A percentile compares a stretch with the other conserved stretches of the same genome.
Conservation (phyloP, 2,888 invertebrate species). For the Eudemis profundana region DNA sequence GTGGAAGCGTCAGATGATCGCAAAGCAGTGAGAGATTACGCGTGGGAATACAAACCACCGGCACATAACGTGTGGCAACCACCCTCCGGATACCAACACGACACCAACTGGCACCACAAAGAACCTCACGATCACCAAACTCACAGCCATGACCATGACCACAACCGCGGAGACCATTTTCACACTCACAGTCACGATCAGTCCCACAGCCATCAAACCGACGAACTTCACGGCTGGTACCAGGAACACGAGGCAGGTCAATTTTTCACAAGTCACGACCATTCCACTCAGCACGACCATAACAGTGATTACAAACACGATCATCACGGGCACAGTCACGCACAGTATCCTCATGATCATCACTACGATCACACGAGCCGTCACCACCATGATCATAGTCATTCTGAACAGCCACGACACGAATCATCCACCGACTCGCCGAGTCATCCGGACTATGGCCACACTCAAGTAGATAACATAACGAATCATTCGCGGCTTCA, state of each 20-base stretch:
- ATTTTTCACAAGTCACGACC: constrained; percentile 36
- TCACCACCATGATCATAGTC: constrained; percentile 46
- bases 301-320: constrained; percentile 46
- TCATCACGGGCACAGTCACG: constrained; percentile 49
- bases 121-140: constrained; percentile 42
- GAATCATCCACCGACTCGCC: constrained; percentile 37
- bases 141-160: constrained; percentile 46
- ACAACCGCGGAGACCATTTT: constrained; percentile 45
- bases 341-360: constrained; percentile 48
- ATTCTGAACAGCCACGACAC: constrained; percentile 36
- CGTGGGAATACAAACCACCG: constrained; percentile 64
- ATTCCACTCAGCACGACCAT: constrained; percentile 41
- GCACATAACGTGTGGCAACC: constrained; percentile 47
- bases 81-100: constrained; percentile 48
- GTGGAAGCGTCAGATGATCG: constrained; percentile 57
- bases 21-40: constrained; percentile 68
- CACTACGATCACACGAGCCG: constrained; percentile 46
- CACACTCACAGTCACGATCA: constrained; percentile 31
- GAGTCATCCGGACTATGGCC: constrained; percentile 16
- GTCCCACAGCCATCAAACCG: constrained; percentile 48
- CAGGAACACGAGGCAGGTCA: constrained; percentile 40
- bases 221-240: constrained; percentile 40
- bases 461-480: constrained; percentile 26
- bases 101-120: constrained; percentile 44
- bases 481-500: constrained; percentile 41